Evolutionary conservation across 2,113 vertebrate genomes (phyloP).

Genomic region (Sisor rabdophorus): DNA sequence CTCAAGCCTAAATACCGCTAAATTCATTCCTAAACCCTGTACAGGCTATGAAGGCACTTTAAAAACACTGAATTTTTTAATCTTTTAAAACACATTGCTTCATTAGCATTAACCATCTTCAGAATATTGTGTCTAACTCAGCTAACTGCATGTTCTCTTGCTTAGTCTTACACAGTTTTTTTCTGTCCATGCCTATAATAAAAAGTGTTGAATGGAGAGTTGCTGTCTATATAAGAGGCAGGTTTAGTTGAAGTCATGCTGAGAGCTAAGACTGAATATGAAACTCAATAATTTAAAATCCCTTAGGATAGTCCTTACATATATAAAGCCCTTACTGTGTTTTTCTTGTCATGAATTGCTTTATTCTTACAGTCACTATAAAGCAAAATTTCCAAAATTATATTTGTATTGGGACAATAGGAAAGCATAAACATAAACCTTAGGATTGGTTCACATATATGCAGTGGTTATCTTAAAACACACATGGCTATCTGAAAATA

Average conservation of each 20-base stretch:
- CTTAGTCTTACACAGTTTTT: background rate
- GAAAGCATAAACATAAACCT: background rate
- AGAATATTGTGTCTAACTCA: background rate
- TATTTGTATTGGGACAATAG: background rate
- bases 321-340: background rate
- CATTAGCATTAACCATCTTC: background rate
- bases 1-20: background rate
- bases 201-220: background rate
- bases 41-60: background rate
- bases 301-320: background rate
- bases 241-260: background rate
- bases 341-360: background rate
- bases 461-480: background rate
- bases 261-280: background rate
- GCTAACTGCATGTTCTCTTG: background rate
- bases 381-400: background rate
- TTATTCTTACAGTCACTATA: background rate
- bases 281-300: background rate
- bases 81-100: background rate
- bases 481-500: background rate
- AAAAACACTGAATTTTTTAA: too few relatives aligned
- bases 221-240: background rate
- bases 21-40: background rate
- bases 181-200: background rate
- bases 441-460: too few relatives aligned